Conservation (phyloP, 1,140 invertebrate genomes). For the Oppia nitens region DNA sequence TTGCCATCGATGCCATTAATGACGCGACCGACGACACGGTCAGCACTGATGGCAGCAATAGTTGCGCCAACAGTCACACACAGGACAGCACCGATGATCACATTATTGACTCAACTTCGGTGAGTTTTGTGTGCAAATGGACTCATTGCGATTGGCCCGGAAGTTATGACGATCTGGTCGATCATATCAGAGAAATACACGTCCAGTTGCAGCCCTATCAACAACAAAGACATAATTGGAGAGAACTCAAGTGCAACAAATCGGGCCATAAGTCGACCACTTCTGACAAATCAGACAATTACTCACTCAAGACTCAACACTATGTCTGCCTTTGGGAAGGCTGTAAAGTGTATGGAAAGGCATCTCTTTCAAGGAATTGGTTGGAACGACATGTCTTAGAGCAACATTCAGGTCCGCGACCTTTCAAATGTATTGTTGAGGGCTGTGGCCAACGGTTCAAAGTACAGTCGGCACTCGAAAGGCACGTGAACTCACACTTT, state of each 20-base stretch:
- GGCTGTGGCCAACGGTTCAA: constrained; percentile 76
- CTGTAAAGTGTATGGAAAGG: constrained; percentile 83
- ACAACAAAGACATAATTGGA: background rate
- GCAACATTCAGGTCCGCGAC: constrained; percentile 74
- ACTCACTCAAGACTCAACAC: background rate
- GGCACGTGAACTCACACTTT: constrained; percentile 87
- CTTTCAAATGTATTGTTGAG: constrained; percentile 85
- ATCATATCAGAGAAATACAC: constrained; percentile 15
- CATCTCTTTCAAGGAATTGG: constrained; percentile 77
- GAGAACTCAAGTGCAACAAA: constrained; percentile 3
- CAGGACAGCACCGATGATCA: no score
- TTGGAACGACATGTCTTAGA: constrained; percentile 75
- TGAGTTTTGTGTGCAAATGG: constrained; percentile 7
- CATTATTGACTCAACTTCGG: no score
- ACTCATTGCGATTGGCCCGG: constrained; percentile 16
- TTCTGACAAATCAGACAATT: background rate
- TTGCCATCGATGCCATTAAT: no score
- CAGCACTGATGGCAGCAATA: background rate
- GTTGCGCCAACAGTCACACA: background rate
- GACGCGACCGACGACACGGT: no score
- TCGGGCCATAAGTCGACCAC: background rate
- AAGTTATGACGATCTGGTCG: constrained; percentile 11
- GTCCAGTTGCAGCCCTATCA: constrained; percentile 14
- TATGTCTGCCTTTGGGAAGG: constrained; percentile 69
- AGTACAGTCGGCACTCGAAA: constrained; percentile 68